A percentile compares a stretch with the other conserved stretches of the same genome.
phyloP scores from a whole-genome alignment of 2,113 vertebrate species.

The Danionella cerebrum region DNA sequence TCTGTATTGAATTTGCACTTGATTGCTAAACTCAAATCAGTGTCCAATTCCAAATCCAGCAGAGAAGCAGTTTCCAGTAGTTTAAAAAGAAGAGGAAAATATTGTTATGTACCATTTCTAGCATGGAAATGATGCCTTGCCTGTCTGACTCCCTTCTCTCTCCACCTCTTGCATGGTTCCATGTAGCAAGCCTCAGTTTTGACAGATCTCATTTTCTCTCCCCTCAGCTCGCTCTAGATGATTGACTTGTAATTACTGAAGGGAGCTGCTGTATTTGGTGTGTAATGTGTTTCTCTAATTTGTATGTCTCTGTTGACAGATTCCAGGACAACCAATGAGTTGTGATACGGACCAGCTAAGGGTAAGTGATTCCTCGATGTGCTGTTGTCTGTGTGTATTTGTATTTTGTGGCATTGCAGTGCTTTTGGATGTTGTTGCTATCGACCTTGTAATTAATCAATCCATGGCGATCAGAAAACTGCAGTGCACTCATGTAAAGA shows the following conservation, averaged over 20 bases:
- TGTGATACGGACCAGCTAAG: slow-evolving; percentile 76
- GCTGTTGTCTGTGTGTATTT: background rate
- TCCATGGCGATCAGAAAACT: background rate
- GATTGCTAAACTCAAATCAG: background rate
- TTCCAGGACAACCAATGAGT: slow-evolving; percentile 80
- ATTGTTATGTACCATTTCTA: background rate
- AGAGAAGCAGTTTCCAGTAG: background rate
- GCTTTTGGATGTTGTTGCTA: slow-evolving; percentile 2
- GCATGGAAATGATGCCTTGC: slow-evolving; percentile 3
- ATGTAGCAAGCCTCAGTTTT: slow-evolving; percentile 25
- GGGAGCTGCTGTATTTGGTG: slow-evolving; percentile 28
- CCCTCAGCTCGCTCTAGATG: slow-evolving; percentile 35
- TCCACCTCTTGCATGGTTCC: slow-evolving; percentile 29
- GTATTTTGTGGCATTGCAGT: background rate
- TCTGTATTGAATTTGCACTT: background rate
- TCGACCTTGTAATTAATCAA: background rate
- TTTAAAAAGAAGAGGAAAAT: background rate
- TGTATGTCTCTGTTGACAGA: slow-evolving; percentile 57
- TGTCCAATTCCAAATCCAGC: background rate
- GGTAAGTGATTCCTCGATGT: slow-evolving; percentile 63
- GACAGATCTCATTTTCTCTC: slow-evolving; percentile 44
- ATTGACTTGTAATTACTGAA: slow-evolving; percentile 43
- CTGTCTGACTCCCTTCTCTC: background rate
- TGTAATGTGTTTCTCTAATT: slow-evolving; percentile 40
- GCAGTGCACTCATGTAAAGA: background rate